phyloP scores from a whole-genome alignment of 2,888 invertebrate genomes.

The Esperia sulphurella region DNA sequence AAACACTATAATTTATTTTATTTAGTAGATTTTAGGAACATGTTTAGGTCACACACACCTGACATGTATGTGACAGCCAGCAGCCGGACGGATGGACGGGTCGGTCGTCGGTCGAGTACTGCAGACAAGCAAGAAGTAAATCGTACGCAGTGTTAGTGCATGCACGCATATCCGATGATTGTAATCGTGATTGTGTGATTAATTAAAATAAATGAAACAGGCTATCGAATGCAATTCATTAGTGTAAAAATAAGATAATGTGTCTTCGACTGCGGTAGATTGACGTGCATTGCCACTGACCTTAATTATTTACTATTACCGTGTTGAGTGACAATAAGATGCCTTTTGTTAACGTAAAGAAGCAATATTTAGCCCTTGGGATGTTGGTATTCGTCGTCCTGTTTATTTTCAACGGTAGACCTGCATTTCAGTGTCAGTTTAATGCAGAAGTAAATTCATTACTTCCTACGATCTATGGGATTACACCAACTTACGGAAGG shows the following conservation, averaged over 20 bases:
- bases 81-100: too few species aligned
- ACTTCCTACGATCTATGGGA: conserved; percentile 89
- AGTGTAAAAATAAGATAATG: background rate
- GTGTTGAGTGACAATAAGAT: conserved; percentile 24
- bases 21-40: too few species aligned
- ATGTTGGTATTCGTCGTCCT: conserved; percentile 67
- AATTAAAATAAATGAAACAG: too few species aligned
- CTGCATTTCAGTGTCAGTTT: conserved; percentile 68
- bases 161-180: too few species aligned
- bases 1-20: too few species aligned
- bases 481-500: conserved; percentile 94
- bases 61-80: too few species aligned
- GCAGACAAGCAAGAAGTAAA: too few species aligned
- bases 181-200: too few species aligned
- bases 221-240: background rate
- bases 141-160: too few species aligned
- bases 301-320: background rate
- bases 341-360: conserved; percentile 69
- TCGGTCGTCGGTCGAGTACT: too few species aligned
- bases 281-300: background rate
- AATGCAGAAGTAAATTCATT: conserved; percentile 51
- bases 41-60: too few species aligned
- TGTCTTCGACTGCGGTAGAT: background rate
- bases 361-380: conserved; percentile 68
- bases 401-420: conserved; percentile 66